phyloP scores from a whole-genome alignment of 2,113 vertebrate species.

The Pterocles orientalis region DNA sequence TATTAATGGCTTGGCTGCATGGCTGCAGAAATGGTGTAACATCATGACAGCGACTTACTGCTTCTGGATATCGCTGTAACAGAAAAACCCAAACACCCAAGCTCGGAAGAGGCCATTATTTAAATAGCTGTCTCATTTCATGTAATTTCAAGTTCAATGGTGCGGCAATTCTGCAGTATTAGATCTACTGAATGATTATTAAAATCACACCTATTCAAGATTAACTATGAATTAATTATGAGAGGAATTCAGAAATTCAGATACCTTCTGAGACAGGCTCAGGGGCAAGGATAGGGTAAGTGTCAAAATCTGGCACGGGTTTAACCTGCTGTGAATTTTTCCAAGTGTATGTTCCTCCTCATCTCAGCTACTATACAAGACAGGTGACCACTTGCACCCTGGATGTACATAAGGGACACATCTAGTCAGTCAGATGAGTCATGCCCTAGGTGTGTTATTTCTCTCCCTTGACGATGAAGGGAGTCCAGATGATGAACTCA shows the following conservation, averaged over 20 bases:
- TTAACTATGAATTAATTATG: slow-evolving; percentile 71
- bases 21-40: not conserved
- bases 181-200: slow-evolving; percentile 65
- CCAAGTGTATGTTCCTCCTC: not conserved
- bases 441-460: not conserved
- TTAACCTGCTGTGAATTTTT: not conserved
- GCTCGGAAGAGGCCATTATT: slow-evolving; percentile 58
- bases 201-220: slow-evolving; percentile 68
- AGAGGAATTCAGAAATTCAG: slow-evolving; percentile 42
- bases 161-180: slow-evolving; percentile 61
- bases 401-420: not conserved
- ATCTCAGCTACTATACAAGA: not conserved
- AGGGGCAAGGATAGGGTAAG: not conserved
- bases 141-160: slow-evolving; percentile 64
- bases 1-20: not conserved
- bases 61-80: slow-evolving; percentile 17
- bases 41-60: not conserved
- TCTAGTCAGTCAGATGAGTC: not conserved
- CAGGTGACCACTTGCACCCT: not conserved
- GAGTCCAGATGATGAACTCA: not conserved
- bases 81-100: not conserved
- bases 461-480: not conserved
- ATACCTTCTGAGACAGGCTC: slow-evolving; percentile 1
- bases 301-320: not conserved
- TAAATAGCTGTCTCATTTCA: slow-evolving; percentile 64